A percentile compares a stretch with the other conserved stretches of the same genome.
Conservation (phyloP, 64 coral and sea anemone species). For the Montipora capricornis region DNA sequence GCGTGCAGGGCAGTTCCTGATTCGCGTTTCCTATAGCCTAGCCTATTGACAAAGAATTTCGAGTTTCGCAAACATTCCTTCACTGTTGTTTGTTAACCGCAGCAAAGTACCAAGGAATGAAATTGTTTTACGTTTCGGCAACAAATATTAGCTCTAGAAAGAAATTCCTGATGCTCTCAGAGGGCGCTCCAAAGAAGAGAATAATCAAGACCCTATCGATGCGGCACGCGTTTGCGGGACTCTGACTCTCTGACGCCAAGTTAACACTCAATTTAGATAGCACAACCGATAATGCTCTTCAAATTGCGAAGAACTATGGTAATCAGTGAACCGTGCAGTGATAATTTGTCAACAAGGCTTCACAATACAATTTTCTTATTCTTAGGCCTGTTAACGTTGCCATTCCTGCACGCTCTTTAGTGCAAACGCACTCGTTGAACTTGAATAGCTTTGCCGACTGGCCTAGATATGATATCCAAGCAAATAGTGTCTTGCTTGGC, state of each 20-base stretch:
- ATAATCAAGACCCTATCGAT: background rate
- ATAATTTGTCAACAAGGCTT: slow-evolving; percentile 28
- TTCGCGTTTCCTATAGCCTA: background rate
- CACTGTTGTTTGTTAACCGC: slow-evolving; percentile 14
- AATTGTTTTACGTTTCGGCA: slow-evolving; percentile 34
- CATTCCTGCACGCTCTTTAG: background rate
- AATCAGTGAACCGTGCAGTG: slow-evolving; percentile 9
- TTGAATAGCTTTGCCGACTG: background rate
- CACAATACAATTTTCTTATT: slow-evolving; percentile 42
- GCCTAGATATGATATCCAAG: background rate
- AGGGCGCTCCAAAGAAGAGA: background rate
- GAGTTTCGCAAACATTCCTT: slow-evolving; percentile 32
- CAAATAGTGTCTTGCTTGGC: slow-evolving; percentile 2
- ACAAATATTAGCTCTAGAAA: slow-evolving; percentile 60
- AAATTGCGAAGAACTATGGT: slow-evolving; percentile 22
- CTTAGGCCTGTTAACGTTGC: background rate
- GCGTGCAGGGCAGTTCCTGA: background rate
- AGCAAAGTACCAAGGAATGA: slow-evolving; percentile 43
- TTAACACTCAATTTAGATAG: slow-evolving; percentile 18
- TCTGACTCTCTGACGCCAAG: slow-evolving; percentile 11
- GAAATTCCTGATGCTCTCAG: slow-evolving; percentile 48
- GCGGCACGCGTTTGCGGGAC: slow-evolving; percentile 26
- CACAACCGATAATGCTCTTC: slow-evolving; percentile 19
- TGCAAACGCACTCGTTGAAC: background rate
- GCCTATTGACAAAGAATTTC: slow-evolving; percentile 33